Evolutionary conservation across 2,888 invertebrate species (phyloP).

Genomic region (Lapara coniferarum): DNA sequence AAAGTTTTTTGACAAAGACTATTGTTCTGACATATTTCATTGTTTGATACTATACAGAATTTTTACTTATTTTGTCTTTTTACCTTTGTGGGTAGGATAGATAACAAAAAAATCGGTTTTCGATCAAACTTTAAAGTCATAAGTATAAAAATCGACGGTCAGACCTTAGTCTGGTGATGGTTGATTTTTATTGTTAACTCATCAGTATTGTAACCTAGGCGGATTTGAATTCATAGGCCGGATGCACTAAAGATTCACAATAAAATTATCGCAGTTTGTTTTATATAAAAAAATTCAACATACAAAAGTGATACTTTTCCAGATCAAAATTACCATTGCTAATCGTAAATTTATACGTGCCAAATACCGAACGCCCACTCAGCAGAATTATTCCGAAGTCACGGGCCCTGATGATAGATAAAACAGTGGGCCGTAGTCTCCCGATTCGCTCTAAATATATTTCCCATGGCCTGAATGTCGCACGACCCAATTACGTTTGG

Average conservation of each 20-base stretch:
- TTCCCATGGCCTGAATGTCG: conserved; percentile 66
- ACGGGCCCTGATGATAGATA: conserved; percentile 44
- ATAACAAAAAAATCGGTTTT: too few relatives aligned
- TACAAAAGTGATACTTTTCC: neutral
- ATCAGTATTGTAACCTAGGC: too few relatives aligned
- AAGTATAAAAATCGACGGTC: too few relatives aligned
- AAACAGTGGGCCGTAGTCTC: conserved; percentile 46
- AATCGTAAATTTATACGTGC: conserved; percentile 3
- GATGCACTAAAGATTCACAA: neutral
- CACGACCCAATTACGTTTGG: conserved; percentile 78
- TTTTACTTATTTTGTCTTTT: too few relatives aligned
- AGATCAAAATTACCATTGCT: neutral
- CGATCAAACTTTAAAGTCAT: too few relatives aligned
- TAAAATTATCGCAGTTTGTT: neutral
- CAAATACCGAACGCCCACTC: conserved; percentile 38
- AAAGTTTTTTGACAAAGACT: neutral
- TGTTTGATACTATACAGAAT: neutral
- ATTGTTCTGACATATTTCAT: neutral
- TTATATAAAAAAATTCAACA: neutral
- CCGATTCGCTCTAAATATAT: conserved; percentile 59
- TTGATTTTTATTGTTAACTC: too few relatives aligned
- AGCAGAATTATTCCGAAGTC: conserved; percentile 33
- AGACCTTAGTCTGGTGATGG: too few relatives aligned
- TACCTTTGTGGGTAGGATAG: too few relatives aligned
- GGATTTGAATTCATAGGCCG: too few relatives aligned